A percentile compares a stretch with the other conserved stretches of the same genome.
phyloP scores from a whole-genome alignment of 2,113 vertebrate species.

The Alces alces region DNA sequence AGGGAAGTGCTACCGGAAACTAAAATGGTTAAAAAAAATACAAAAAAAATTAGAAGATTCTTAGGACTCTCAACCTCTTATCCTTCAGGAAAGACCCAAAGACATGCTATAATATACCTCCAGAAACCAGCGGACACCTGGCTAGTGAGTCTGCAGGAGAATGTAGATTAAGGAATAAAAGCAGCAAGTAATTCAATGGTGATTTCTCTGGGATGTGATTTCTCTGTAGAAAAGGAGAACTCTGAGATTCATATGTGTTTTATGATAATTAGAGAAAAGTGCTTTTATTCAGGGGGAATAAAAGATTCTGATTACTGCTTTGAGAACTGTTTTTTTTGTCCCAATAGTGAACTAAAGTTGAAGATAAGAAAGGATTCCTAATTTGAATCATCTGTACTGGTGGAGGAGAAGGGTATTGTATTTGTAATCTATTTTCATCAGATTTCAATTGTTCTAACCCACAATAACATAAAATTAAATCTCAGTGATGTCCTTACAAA shows the following conservation, averaged over 20 bases:
- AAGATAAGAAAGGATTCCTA: constrained; percentile 54
- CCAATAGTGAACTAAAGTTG: constrained; percentile 22
- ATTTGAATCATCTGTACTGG: constrained; percentile 45
- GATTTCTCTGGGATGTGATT: constrained; percentile 43
- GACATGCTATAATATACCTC: not conserved
- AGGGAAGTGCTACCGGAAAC: not conserved
- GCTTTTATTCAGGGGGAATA: constrained; percentile 56
- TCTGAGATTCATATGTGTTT: constrained; percentile 20
- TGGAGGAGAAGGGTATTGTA: constrained; percentile 22
- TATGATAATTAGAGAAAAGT: constrained; percentile 57
- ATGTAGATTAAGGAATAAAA: not conserved
- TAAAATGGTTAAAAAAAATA: not conserved
- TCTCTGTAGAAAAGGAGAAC: constrained; percentile 42
- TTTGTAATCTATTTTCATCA: constrained; percentile 52
- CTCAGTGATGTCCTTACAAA: constrained; percentile 3
- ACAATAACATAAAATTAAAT: constrained; percentile 58
- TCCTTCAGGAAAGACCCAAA: not conserved
- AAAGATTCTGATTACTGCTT: constrained; percentile 69
- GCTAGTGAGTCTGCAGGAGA: not conserved
- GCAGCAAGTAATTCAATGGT: not conserved
- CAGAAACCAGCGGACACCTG: not conserved
- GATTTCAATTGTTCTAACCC: constrained; percentile 61
- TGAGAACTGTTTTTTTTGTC: constrained; percentile 39
- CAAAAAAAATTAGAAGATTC: not conserved
- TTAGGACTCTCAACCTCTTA: not conserved